Evolutionary conservation across 1,140 invertebrate genomes (phyloP), one percentile per base, ranked within the genome.

Genomic region (Cyclargus thomasi): DNA sequence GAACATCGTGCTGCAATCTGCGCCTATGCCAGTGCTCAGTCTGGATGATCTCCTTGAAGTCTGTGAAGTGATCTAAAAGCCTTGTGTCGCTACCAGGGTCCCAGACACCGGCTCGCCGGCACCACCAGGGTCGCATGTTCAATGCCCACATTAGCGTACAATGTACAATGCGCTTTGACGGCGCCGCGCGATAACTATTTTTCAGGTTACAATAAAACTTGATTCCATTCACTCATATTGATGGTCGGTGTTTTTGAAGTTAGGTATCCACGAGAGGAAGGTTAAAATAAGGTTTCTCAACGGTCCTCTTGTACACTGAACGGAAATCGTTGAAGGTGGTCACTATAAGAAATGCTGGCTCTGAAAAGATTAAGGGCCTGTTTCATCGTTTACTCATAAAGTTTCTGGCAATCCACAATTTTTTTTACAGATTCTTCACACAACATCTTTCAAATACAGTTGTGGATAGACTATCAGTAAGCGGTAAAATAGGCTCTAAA

Each of bases 141-240:
- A 59, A 59, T 59, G 55, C 20, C 18, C 55, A 20, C 55, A 59
- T 59, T 59, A 59, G 18, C 55, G 55, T 59, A 59, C 55, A 59
- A 59, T 59, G 55, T 59, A 59, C 55, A 59, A 59, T 59, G 55
- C 10, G 55, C 55, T 59, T 59, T 59, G 55, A 59, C 17, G 16
- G 4, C 55, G 55, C 55, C 55, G 55, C 55, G n/a, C 17, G 55
- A 59, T 21, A 29, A 29, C 29, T 29, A 47, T 47, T 47, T 59
- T 59, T 20, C n/a, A n/a, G 21, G 20, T 20, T 59, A 47, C 39
- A 47, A 47, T 47, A 47, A 47, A 47, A 47, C 39, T 47, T 47
- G 39, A 47, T 47, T 47, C 14, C 39, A 47, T 47, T 47, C 39
- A 47, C 39, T 47, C 39, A 47, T 11, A 14, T 16, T 14, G 14